Evolutionary conservation across 2,113 vertebrate genomes (phyloP).

Genomic region (Formicarius rufipectus): DNA sequence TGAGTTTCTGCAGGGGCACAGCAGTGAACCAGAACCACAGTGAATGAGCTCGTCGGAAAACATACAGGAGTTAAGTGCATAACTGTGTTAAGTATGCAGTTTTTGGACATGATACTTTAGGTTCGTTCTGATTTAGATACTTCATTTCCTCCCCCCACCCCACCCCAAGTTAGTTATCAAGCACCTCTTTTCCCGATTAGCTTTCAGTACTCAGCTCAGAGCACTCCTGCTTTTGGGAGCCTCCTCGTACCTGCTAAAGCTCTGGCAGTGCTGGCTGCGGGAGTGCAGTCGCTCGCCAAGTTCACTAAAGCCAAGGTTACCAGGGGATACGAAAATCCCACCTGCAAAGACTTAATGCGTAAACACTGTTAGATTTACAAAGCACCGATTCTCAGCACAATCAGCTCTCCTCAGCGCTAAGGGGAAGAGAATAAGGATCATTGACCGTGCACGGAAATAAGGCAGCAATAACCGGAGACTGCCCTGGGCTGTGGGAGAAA

Average conservation of each 20-base stretch:
- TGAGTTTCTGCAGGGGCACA: background rate
- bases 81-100: background rate
- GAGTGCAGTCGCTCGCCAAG: accelerated
- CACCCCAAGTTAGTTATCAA: accelerated
- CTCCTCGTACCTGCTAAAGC: background rate
- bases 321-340: background rate
- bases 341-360: background rate
- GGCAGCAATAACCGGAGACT: accelerated
- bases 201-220: background rate
- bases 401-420: background rate
- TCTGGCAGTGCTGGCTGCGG: background rate
- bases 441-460: background rate
- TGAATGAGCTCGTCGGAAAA: background rate
- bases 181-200: background rate
- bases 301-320: background rate
- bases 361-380: background rate
- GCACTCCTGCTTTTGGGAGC: background rate
- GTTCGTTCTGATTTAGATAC: background rate
- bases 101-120: background rate
- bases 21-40: background rate
- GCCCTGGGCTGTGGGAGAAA: background rate
- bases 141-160: accelerated
- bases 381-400: background rate
- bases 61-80: background rate
- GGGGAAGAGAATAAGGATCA: background rate